Base-by-base conservation (phyloP, 2,888 invertebrate species). In the Amphimallon solstitiale region DNA sequence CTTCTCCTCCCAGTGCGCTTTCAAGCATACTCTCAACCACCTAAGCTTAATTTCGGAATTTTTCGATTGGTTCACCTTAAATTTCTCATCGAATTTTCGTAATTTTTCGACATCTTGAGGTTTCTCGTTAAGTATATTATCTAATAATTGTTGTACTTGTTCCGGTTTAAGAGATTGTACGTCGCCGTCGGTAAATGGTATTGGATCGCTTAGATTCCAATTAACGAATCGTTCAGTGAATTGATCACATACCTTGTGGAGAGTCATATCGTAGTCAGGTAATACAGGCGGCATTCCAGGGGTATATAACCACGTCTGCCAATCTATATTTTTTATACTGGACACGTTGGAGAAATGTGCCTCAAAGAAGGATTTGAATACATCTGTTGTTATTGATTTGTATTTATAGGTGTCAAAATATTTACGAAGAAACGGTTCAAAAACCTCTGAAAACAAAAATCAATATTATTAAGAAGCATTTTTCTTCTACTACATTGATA, bases 281-380 rank as follows among this genome's bases (percentile, higher is more conserved):
- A 93, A 92, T 14, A 91, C 84, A 0, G 92, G 92, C 0, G 97
- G 97, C 93, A 97, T 94, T 61, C 97, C 98, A 49, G 91, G 88
- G 34, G 85, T 85, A 76, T 89, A 84, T 1, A 97, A 83, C 97
- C 97, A 97, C 0, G 86, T 78, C 43, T 93, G 84, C 95, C 97
- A 97, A 78, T 97, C 92, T 1, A 97, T 87, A 0, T 80, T 75
- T 21, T 86, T 83, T 17, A 94, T 72, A 43, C 83, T 77, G 56
- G 84, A 76, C 66, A 85, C 86, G 21, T 86, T 84, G 51, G 84
- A 84, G 80, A 94, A 95, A 77, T 92, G 90, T 17, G 88, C 85
- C 45, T 92, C 85, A 65, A 94, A 87, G 66, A 88, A 88, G 0
- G 79, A 76, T 79, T 92, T 92, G 83, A 97, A 97, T 74, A 92